Base-by-base conservation (phyloP, 2,113 vertebrate species). In the Heterotis niloticus region DNA sequence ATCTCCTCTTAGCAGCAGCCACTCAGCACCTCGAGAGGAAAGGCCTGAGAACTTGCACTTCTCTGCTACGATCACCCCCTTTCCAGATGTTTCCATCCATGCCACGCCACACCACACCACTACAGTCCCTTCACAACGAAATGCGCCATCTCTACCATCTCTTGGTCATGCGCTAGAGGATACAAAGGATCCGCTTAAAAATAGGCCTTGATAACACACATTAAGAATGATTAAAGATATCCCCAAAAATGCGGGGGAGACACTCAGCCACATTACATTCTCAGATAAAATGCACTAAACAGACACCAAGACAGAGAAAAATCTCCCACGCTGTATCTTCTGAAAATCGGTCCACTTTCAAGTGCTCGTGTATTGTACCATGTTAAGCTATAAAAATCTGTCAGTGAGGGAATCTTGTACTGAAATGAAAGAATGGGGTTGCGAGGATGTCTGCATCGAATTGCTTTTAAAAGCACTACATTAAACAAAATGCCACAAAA, bases 251-350 rank as follows among this genome's bases (percentile, higher is more conserved):
- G 44, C n/a, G 24, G 18, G 11, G 24, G 71, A 5, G 51, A 74
- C 69, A 67, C 62, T n/a, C 62, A 20, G 57, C n/a, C 28, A 51
- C 29, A 72, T 29, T n/a, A 29, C 10, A 20, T 14, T 12, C 51
- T 44, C 23, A 68, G 76, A 78, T 79, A 67, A 75, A 75, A 23
- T 26, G 67, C 62, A 75, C 52, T 73, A 56, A 80, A 78, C 44
- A 66, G 62, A 56, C 23, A 78, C 28, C 44, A 59, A 57, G n/a
- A n/a, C n/a, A n/a, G n/a, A 44, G 7, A 28, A 26, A 56, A n/a
- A 18, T 34, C 64, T 29, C 24, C 11, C 4, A 24, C 24, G 51
- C 1, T 70, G 18, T 62, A 78, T 78, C 77, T 78, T 13, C 52
- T 65, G 56, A 59, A 10, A 24, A 66, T 75, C 74, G 34, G 59